Base-by-base conservation (phyloP, 2,113 vertebrate species). In the Poeciliopsis turrubarensis region DNA sequence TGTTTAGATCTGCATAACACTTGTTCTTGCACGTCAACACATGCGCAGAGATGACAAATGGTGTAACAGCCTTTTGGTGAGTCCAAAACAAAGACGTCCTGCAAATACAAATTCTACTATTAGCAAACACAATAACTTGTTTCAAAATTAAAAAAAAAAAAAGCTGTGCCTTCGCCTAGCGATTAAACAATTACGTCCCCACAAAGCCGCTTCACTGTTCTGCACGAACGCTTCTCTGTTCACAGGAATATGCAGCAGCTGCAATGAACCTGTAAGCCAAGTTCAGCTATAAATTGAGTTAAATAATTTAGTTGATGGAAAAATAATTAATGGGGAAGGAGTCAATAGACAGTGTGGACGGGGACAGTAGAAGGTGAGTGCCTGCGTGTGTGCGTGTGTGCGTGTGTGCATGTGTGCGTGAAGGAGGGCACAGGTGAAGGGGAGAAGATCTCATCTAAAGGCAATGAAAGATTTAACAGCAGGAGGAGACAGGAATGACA, bases 381-480 rank as follows among this genome's bases (percentile, higher is more conserved):
- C 70, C 70, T 65, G 66, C 64, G 68, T 79, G 80, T 82, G 76
- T 75, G 73, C 29, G 65, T 60, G 71, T 70, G 72, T 47, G 79
- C 30, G 4, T 31, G 30, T 4, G 30, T 31, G 30, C 30, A 4
- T 31, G 30, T 31, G 30, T 31, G 30, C 77, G 77, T 70, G 83
- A 79, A 86, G 78, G 72, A 79, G 82, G 85, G 84, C 80, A 86
- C 87, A 92, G 93, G 90, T 92, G 88, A 89, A 90, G 80, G 80
- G 83, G 77, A 89, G 86, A 91, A 65, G 87, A 92, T 91, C 92
- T 93, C 90, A 94, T 93, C 92, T 92, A 91, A 91, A 91, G 81
- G 82, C 89, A 87, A 94, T 94, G 87, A 94, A 93, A 93, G 87
- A 94, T 94, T 93, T 90, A 94, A 90, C 86, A 93, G 90, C 75